phyloP scores from a whole-genome alignment of 2,113 vertebrate genomes.

The Athene cunicularia region DNA sequence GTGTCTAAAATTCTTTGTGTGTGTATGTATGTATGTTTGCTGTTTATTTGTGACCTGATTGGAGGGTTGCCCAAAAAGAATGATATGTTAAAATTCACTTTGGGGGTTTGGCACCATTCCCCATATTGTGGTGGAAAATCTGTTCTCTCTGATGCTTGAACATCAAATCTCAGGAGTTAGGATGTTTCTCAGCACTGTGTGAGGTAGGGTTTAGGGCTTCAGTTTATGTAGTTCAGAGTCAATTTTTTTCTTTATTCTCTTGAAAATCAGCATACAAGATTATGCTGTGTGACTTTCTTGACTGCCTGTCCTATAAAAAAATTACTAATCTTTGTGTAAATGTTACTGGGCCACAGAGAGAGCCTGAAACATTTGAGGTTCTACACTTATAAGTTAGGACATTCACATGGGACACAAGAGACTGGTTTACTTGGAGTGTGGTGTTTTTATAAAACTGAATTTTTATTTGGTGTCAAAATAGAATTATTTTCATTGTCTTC shows the following conservation, averaged over 20 bases:
- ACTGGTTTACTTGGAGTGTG: not conserved
- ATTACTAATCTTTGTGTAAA: not conserved
- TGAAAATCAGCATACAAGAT: not conserved
- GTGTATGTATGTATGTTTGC: fast-evolving
- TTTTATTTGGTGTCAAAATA: not conserved
- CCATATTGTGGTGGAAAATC: not conserved
- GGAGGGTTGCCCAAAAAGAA: not conserved
- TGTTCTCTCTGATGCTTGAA: not conserved
- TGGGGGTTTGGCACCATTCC: not conserved
- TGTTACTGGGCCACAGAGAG: not conserved
- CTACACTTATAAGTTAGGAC: not conserved
- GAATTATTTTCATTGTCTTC: not conserved
- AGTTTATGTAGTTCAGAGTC: not conserved
- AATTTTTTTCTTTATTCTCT: not conserved
- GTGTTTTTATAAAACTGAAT: not conserved
- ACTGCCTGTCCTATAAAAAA: not conserved
- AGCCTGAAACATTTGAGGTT: not conserved
- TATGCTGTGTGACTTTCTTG: not conserved
- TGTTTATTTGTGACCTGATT: not conserved
- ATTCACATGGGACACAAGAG: not conserved
- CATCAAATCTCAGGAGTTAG: not conserved
- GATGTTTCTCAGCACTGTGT: not conserved
- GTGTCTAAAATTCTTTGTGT: not conserved
- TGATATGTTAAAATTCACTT: not conserved
- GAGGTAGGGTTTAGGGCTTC: not conserved